phyloP scores from a whole-genome alignment of 2,888 invertebrate species.

The Drosophila austrosaltans region DNA sequence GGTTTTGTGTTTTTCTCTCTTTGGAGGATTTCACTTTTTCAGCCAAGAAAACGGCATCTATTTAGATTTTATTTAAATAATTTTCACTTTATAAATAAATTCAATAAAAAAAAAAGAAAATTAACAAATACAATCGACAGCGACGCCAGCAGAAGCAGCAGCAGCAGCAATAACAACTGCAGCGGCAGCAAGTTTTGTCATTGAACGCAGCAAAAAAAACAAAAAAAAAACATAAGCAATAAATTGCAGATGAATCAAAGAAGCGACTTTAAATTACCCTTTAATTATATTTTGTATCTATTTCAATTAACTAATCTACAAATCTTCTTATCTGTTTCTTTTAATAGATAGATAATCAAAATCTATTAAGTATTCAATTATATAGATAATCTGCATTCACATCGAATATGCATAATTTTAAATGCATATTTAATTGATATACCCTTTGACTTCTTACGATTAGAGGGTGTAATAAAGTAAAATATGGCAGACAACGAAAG shows the following conservation, averaged over 20 bases:
- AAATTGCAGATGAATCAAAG: neutral
- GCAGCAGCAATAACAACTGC: constrained; percentile 36
- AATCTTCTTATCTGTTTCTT: no score
- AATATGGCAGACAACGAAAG: constrained; percentile 61
- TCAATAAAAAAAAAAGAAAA: constrained; percentile 24
- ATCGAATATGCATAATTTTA: no score
- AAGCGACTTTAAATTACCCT: neutral
- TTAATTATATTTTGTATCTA: no score
- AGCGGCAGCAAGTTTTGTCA: constrained; percentile 60
- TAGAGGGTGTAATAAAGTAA: constrained; percentile 20
- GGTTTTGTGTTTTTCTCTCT: neutral
- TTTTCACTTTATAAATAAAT: constrained; percentile 12
- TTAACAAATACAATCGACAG: constrained; percentile 16
- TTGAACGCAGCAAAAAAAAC: constrained; percentile 37
- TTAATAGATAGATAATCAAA: no score
- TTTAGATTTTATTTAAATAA: constrained; percentile 13
- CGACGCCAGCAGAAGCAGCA: neutral
- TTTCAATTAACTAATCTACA: no score
- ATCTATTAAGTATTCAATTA: no score
- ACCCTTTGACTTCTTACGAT: neutral
- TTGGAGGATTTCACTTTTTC: constrained; percentile 39
- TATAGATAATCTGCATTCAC: no score
- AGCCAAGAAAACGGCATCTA: no score
- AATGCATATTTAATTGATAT: neutral
- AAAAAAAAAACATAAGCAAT: constrained; percentile 43